Base-by-base conservation (phyloP, 2,113 vertebrate genomes). In the Hystrix cristata region DNA sequence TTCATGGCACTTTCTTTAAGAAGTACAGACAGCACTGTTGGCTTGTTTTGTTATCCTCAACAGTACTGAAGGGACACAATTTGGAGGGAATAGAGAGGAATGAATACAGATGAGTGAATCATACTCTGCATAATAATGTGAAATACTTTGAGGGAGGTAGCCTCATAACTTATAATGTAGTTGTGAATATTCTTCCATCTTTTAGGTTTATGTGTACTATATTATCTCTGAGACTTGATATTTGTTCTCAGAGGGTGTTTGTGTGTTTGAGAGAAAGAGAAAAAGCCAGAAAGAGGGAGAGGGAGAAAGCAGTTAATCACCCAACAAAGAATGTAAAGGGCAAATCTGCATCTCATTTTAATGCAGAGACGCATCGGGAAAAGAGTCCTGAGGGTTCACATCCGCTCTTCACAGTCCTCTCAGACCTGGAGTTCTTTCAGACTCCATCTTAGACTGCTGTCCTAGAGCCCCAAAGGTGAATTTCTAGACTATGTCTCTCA, bases 221-320 rank as follows among this genome's bases (percentile, higher is more conserved):
- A 72, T 78, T 81, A 51, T 82, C 25, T 90, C 62, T 80, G n/a
- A 82, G 65, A 91, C 67, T 76, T 76, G 74, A 74, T 64, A 57
- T 83, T 27, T 67, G 3, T 53, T 89, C 25, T 82, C 21, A 62
- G 72, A 82, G 4, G 19, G 19, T 48, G 5, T 21, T 18, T 29
- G 10, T 62, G 9, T 59, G n/a, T 38, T 27, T 79, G 19, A 74
- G 3, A 16, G 34, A 55, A 55, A 79, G 43, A 76, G 55, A 62
- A 12, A 72, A 21, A 53, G 4, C 15, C 2, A 48, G 55, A 34
- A 3, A 21, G 43, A 85, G 9, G 1, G 9, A 34, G 25, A 59
- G 27, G 38, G 25, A 90, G 31, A 57, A 27, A 85, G 25, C 64
- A 60, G 55, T 62, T 38, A 74, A 74, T 80, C 62, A 34, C 34